A percentile compares a stretch with the other conserved stretches of the same genome.
Evolutionary conservation across 2,113 vertebrate species (phyloP).

Genomic region (Gavia stellata): DNA sequence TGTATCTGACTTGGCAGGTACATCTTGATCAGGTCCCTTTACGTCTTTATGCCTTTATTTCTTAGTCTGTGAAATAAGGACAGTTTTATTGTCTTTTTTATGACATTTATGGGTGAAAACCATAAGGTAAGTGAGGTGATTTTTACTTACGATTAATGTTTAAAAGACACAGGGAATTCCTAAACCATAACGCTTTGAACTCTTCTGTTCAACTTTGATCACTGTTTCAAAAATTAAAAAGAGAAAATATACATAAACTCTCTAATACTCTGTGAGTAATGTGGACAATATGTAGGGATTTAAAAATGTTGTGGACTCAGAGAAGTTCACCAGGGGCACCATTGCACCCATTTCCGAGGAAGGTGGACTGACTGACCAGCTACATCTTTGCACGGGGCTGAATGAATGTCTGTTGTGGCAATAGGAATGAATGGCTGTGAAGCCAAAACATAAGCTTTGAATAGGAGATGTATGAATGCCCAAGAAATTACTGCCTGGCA

Average conservation of each 20-base stretch:
- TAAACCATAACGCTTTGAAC: neutral
- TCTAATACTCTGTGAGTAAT: neutral
- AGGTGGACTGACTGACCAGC: neutral
- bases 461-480: neutral
- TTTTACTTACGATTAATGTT: neutral
- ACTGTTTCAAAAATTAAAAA: neutral
- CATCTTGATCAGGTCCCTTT: neutral
- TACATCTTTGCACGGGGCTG: neutral
- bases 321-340: neutral
- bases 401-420: neutral
- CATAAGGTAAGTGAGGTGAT: neutral
- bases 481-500: slow-evolving; percentile 12
- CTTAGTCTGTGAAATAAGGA: neutral
- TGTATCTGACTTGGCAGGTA: neutral
- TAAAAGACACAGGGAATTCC: neutral
- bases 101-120: neutral
- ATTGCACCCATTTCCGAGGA: neutral
- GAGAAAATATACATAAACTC: neutral
- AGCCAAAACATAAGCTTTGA: neutral
- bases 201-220: neutral
- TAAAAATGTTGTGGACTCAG: neutral
- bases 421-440: neutral
- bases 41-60: neutral
- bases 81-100: neutral
- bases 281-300: neutral